A percentile compares a stretch with the other conserved stretches of the same genome.
phyloP scores from a whole-genome alignment of 2,888 invertebrate genomes.

The Exocentrus adspersus region DNA sequence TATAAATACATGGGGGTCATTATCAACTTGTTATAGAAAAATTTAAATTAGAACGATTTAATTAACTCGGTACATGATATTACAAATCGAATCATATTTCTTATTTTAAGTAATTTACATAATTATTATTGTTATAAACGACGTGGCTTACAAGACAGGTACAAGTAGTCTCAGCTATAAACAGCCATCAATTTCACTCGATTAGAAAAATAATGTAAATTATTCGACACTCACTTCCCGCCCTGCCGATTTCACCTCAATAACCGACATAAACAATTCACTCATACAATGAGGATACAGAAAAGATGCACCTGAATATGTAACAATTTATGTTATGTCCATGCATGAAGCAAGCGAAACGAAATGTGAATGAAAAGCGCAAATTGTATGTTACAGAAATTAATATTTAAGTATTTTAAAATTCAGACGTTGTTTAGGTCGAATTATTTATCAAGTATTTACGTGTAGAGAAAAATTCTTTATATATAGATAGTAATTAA shows the following conservation, averaged over 20 bases:
- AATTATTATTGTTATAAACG: not conserved
- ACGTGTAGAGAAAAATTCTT: no score
- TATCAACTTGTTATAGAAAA: not conserved
- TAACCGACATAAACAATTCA: not conserved
- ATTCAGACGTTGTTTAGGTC: no score
- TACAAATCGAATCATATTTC: not conserved
- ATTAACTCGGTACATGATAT: not conserved
- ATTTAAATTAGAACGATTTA: no score
- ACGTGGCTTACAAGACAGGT: not conserved
- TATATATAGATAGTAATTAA: no score
- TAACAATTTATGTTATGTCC: no score
- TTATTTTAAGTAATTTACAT: not conserved
- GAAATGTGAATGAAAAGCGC: no score
- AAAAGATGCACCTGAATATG: not conserved
- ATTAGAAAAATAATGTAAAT: not conserved
- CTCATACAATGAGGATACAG: not conserved
- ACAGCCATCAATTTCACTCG: not conserved
- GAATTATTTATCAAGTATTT: no score
- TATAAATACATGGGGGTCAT: not conserved
- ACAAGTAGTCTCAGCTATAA: not conserved
- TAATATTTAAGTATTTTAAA: no score
- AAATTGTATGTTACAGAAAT: no score
- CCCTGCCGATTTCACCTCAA: not conserved
- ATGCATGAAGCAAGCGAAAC: no score
- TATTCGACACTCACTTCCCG: not conserved